Evolutionary conservation across 2,888 invertebrate species (phyloP), one percentile per base, ranked within the genome.

Genomic region (Biston betularia): DNA sequence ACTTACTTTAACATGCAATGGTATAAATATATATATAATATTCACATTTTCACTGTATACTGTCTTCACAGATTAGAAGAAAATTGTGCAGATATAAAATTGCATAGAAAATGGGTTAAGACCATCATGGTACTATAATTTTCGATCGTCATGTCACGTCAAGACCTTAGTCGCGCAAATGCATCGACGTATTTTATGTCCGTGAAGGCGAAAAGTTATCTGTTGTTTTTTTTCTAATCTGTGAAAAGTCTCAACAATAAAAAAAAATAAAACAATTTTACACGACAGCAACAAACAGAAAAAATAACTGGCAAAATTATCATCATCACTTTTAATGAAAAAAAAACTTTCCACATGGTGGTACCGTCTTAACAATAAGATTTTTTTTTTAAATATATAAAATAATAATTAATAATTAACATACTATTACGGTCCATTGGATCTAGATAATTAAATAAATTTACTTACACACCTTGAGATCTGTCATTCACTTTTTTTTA

Each of bases 401-500:
- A 38, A 38, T 74, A 79, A 77, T 71, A 75, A 49, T 57, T 74
- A 76, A 77, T 79, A 11, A 53, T 81, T 78, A 79, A 74, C 62
- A 64, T 66, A 73, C 78, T 82, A 79, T 78, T 78, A 74, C 71
- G 74, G 84, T 89, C 85, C 84, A 79, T 86, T 80, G 79, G 75
- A 85, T 89, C 88, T 86, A 82, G 80, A 86, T 83, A 87, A 52
- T 61, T 87, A 88, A 89, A 88, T 89, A 86, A 85, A 81, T 33
- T 44, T 53, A 87, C 83, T 85, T 84, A 76, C 86, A 89, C 88
- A 85, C 87, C 86, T 85, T 93, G 93, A 93, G 93, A 93, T 93
- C 93, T 87, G 89, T 90, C 92, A 89, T 89, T 92, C 92, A 91
- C 92, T 91, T 89, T 90, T 89, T 89, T 87, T 81, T 79, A 78